Base-by-base conservation (phyloP, 2,113 vertebrate genomes). In the Chlorodrepanis virens region DNA sequence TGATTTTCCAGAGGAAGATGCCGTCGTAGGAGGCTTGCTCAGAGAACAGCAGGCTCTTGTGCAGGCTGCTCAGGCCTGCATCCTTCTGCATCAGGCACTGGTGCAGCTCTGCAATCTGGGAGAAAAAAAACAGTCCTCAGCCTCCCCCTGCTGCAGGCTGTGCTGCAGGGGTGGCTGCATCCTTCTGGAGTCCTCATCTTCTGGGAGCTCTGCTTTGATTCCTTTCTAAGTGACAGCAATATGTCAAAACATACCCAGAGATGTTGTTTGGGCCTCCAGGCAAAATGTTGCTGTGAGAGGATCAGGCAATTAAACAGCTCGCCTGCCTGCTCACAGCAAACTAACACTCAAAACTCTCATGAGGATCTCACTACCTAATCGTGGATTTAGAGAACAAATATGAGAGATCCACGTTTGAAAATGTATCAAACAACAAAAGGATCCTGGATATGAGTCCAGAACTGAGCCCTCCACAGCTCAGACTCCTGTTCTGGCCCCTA, bases 1-100 rank as follows among this genome's bases (percentile, higher is more conserved):
- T 97, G 88, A 99, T 98, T 80, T 98, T 98, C 99, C 98, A 99
- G 23, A 98, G 95, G 72, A 98, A 98, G 69, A 98, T 96, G 4
- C 99, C 99, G 0, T 99, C 98, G 0, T 98, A 98, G 53, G 98
- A 98, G 18, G 98, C 96, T 74, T 98, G 98, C 92, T 98, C 97
- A 5, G 98, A 97, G 54, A 97, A 95, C n/a, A 88, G 84, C 60
- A 99, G 96, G 23, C 96, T 97, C 97, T 98, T 97, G 71, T 98
- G 97, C 57, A 99, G 96, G 24, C 97, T 97, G 86, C 93, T 96
- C 77, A 99, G 93, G 5, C 96, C 93, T 6, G 96, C 89, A 5
- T 98, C 98, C 83, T 99, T 99, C 97, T 98, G 97, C 2, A 93
- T 89, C 92, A 99, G 96, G 25, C 97, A 98, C 53, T 97, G 97